Base-by-base conservation (phyloP, 2,888 invertebrate species). In the Mesopsocus fuscifrons region DNA sequence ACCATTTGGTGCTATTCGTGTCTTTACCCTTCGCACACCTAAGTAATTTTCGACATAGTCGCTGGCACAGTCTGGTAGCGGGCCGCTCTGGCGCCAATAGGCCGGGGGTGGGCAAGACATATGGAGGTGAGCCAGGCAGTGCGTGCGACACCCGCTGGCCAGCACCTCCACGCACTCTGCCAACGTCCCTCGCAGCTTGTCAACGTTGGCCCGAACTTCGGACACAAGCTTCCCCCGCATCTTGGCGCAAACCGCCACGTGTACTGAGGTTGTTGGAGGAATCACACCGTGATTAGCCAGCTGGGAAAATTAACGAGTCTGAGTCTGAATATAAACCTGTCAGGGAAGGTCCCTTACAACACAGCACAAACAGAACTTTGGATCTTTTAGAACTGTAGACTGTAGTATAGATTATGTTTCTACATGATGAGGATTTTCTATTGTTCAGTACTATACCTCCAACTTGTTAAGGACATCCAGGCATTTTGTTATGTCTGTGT, bases 171-270 rank as follows among this genome's bases (percentile, higher is more conserved):
- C 72, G 58, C 83, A 80, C 58, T 79, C 75, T 18, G 71, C 69
- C 16, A 74, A 70, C 23, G 80, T 51, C 52, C 80, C 83, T 68
- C 81, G 78, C 26, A 84, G 62, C 58, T 82, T 76, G 53, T 71
- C 68, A 46, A 79, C 71, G 55, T 84, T 85, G 1, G 67, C 72
- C 56, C 73, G 74, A 1, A 83, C 75, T 67, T 85, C 84, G 0
- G 81, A 79, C 9, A 79, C 74, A 30, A 85, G 64, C 58, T 84
- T 84, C 38, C 77, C 77, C 52, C 83, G 69, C 74, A 84, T 75
- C 51, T 79, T 76, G 1, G 77, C 74, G 55, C 83, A 83, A 1
- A 84, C 83, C 54, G 78, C 72, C 52, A 83, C 80, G 49, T 83
- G 76, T 9, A 81, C 80, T 45, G 77, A 79, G 41, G 75, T 57